Evolutionary conservation across 2,113 vertebrate species (phyloP).

Genomic region (Myotis yumanensis): DNA sequence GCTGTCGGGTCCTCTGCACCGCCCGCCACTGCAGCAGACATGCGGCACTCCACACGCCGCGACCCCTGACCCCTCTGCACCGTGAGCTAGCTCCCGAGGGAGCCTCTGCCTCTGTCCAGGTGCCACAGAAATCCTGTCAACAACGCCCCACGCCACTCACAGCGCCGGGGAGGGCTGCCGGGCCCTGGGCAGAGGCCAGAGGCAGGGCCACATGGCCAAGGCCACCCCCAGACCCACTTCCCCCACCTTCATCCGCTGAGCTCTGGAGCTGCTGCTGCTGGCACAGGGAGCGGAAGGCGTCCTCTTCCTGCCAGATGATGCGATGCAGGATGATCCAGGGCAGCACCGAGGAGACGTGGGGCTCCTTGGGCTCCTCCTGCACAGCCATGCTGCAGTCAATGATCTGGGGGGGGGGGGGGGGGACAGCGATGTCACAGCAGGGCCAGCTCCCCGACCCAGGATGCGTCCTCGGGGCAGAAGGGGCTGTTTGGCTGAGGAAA

Average conservation of each 20-base stretch:
- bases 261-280: constrained; percentile 86
- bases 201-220: background rate
- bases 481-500: background rate
- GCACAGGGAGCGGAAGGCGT: constrained; percentile 88
- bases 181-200: background rate
- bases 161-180: background rate
- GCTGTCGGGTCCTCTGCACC: background rate
- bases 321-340: constrained; percentile 96
- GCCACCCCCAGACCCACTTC: background rate
- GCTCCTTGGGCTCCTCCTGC: constrained; percentile 94
- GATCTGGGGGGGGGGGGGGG: constrained; percentile 81
- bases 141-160: background rate
- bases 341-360: constrained; percentile 93
- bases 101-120: background rate
- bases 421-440: background rate
- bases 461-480: background rate
- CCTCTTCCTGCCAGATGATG: constrained; percentile 95
- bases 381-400: constrained; percentile 95
- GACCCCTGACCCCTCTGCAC: background rate
- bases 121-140: background rate
- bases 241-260: constrained; percentile 88
- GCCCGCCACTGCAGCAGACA: background rate
- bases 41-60: too few relatives aligned
- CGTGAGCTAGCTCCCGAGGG: background rate
- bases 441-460: background rate